Base-by-base conservation (phyloP, 1,140 invertebrate genomes). In the Drosophila bipectinata region DNA sequence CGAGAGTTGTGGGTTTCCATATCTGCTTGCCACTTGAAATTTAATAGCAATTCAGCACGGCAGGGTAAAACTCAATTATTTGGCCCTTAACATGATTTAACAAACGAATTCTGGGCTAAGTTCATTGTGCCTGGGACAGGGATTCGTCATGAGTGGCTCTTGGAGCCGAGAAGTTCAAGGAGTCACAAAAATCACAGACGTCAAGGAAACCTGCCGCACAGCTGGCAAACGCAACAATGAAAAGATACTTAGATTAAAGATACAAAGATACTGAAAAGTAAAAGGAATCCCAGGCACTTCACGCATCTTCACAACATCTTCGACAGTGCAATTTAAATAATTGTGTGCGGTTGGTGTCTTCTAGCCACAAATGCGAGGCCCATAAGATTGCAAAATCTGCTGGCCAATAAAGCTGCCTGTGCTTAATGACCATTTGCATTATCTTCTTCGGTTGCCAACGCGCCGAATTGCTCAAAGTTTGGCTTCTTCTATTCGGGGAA, bases 341-440 rank as follows among this genome's bases (percentile, higher is more conserved):
- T 88, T 88, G 80, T 84, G 14, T 44, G 14, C 14, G 84, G 83
- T 84, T 79, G 84, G 83, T 84, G 77, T 77, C 80, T 80, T 87
- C 71, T 84, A 73, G 77, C 77, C 55, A 47, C 64, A 63, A 62
- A 57, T 41, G 24, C 37, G 9, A 61, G 28, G 24, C 45, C 61
- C 54, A 51, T 4, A 15, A 34, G 54, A 62, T 87, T 87, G 56
- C 82, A 82, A 71, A 87, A 88, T 1, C 41, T 10, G 67, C 28
- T 34, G 60, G 71, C 53, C 69, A 72, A 64, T 72, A 53, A 56
- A 61, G 34, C 14, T 48, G 59, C 73, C 51, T 63, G 68, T 69
- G 74, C 80, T 59, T 87, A 83, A 88, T 87, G 83, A 88, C 83
- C 79, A 89, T 87, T 83, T 83, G 76, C 83, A 88, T 88, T 87